Conservation (phyloP, 2,113 vertebrate species). For the Colius striatus region DNA sequence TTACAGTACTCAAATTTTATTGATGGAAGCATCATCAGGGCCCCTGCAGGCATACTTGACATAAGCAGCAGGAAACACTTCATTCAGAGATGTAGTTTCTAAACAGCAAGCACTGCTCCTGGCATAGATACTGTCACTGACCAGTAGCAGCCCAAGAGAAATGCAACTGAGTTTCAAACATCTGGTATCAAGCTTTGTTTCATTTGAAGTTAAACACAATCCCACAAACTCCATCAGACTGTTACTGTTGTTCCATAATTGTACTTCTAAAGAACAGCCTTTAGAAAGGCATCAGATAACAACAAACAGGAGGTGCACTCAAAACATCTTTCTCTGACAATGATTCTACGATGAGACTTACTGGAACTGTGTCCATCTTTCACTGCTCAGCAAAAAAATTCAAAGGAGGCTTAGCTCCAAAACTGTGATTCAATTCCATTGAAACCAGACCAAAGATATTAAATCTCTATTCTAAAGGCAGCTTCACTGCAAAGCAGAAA, state of each 20-base stretch:
- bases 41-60: neutral
- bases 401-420: neutral
- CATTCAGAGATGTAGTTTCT: neutral
- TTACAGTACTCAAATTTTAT: neutral
- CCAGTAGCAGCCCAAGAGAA: neutral
- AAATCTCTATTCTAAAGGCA: neutral
- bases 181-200: neutral
- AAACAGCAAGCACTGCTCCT: neutral
- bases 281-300: neutral
- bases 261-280: neutral
- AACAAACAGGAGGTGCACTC: neutral
- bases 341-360: neutral
- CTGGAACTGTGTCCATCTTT: neutral
- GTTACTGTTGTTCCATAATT: accelerated
- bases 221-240: neutral
- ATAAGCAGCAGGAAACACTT: neutral
- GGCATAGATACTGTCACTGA: neutral
- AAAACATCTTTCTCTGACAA: neutral
- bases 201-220: neutral
- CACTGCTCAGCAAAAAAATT: neutral
- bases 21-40: neutral
- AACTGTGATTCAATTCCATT: neutral
- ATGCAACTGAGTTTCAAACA: neutral
- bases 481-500: neutral
- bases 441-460: neutral